These are phyloP conservation scores for Mastomys coucha DNA, from an alignment of 2,113 vertebrate species.

Conservation along the genomic window DNA sequence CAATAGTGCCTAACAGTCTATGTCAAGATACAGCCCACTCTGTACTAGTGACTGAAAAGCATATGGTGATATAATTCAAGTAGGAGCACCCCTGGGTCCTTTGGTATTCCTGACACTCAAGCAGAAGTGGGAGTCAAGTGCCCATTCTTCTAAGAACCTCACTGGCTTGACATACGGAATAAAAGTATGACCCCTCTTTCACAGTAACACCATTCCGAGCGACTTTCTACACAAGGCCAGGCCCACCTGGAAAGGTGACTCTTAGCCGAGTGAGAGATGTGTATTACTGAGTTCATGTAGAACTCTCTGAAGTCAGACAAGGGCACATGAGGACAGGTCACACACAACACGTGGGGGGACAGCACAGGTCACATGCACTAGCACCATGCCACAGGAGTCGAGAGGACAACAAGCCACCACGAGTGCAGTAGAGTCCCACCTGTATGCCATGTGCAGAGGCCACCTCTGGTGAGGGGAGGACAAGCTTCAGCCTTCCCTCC, in stretches of 20 bases:
- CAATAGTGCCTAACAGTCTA: slow-evolving; percentile 71
- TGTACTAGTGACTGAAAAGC: slow-evolving; percentile 49
- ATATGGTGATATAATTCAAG: slow-evolving; percentile 61
- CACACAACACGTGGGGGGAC: not conserved
- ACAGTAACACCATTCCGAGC: not conserved
- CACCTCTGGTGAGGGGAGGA: slow-evolving; percentile 55
- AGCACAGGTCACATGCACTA: slow-evolving; percentile 71
- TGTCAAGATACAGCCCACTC: slow-evolving; percentile 45
- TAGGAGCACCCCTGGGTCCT: slow-evolving; percentile 50
- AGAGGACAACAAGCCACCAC: slow-evolving; percentile 58
- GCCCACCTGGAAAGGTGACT: not conserved
- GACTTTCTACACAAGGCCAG: not conserved
- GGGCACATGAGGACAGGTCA: slow-evolving; percentile 56
- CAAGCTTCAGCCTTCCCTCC: not conserved
- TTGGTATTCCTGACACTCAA: not conserved
- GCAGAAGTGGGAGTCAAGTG: not conserved
- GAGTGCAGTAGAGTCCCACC: not conserved
- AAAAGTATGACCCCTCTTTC: not conserved
- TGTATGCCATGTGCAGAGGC: slow-evolving; percentile 57
- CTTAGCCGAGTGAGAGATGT: not conserved
- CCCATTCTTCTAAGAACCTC: slow-evolving; percentile 12
- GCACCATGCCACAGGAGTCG: slow-evolving; percentile 73
- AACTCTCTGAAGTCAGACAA: slow-evolving; percentile 51
- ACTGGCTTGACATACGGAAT: slow-evolving; percentile 40
- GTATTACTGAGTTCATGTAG: slow-evolving; percentile 23